Conservation (phyloP, 1,140 invertebrate genomes). For the Anastrepha ludens region DNA sequence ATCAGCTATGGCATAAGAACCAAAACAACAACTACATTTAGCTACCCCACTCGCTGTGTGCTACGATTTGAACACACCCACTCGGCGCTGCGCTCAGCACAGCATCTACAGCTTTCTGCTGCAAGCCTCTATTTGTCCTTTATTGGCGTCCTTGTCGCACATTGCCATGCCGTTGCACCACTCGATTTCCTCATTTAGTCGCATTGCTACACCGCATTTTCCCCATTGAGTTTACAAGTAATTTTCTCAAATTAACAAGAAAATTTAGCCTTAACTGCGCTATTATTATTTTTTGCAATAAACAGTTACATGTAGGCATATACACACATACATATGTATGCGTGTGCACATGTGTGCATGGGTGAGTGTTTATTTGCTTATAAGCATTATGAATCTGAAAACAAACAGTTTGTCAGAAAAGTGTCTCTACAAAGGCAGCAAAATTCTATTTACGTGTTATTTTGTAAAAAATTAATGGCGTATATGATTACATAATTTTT, state of each 20-base stretch:
- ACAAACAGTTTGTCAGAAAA: too few relatives aligned
- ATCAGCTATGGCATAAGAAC: neutral
- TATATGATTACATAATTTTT: too few relatives aligned
- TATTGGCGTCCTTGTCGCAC: neutral
- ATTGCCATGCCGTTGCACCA: conserved; percentile 14
- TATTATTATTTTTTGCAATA: conserved; percentile 44
- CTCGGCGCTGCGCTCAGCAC: neutral
- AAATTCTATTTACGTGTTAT: too few relatives aligned
- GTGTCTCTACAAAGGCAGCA: too few relatives aligned
- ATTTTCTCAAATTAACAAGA: conserved; percentile 56
- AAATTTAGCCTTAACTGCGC: conserved; percentile 56
- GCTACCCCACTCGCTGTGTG: neutral
- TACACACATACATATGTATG: neutral
- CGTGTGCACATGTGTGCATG: too few relatives aligned
- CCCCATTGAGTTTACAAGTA: conserved; percentile 50
- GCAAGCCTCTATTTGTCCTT: neutral
- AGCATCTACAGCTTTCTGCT: neutral
- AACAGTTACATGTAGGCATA: neutral
- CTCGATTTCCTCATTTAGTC: conserved; percentile 44
- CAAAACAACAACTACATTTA: neutral
- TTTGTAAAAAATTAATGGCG: too few relatives aligned
- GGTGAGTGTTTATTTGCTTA: too few relatives aligned
- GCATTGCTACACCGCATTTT: conserved; percentile 45
- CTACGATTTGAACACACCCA: conserved; percentile 28
- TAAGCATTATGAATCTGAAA: too few relatives aligned